A percentile compares a stretch with the other conserved stretches of the same genome.
phyloP scores from a whole-genome alignment of 1,140 invertebrate genomes.

The Araneus ventricosus region DNA sequence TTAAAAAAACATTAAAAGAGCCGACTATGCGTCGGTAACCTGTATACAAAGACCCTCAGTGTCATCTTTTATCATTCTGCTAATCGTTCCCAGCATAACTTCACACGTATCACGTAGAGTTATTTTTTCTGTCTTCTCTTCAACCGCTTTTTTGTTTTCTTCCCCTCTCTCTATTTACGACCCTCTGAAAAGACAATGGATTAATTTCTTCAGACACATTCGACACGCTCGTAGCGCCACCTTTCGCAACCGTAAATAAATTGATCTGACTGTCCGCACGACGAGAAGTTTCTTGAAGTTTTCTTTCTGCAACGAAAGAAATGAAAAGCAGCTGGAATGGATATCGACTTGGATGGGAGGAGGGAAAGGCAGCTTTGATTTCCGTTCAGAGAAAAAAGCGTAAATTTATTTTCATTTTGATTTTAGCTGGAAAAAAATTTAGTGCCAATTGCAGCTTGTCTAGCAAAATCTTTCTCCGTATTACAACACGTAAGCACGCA shows the following conservation, averaged over 20 bases:
- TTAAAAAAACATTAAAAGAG: constrained; percentile 72
- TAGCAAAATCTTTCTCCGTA: too few relatives aligned
- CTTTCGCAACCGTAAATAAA: constrained; percentile 61
- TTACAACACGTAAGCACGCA: too few relatives aligned
- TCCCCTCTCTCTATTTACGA: constrained; percentile 13
- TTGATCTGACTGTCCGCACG: neutral
- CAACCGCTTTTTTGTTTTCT: constrained; percentile 35
- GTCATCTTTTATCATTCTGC: constrained; percentile 75
- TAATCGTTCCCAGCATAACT: constrained; percentile 73
- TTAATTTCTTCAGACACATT: constrained; percentile 71
- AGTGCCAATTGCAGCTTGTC: too few relatives aligned
- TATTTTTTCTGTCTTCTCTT: constrained; percentile 27
- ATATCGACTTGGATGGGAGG: neutral
- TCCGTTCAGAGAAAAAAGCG: neutral
- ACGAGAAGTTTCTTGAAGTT: neutral
- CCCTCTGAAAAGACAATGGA: constrained; percentile 67
- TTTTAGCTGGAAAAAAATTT: neutral
- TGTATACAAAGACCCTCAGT: constrained; percentile 60
- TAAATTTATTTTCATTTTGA: neutral
- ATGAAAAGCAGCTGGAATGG: neutral
- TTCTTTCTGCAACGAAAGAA: neutral
- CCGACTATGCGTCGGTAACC: constrained; percentile 69
- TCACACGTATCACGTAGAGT: constrained; percentile 71
- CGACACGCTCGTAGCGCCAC: constrained; percentile 50
- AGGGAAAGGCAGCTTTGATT: neutral